These are phyloP conservation scores for Cephonodes hylas DNA, from an alignment of 2,888 invertebrate species.

Conservation along the genomic window DNA sequence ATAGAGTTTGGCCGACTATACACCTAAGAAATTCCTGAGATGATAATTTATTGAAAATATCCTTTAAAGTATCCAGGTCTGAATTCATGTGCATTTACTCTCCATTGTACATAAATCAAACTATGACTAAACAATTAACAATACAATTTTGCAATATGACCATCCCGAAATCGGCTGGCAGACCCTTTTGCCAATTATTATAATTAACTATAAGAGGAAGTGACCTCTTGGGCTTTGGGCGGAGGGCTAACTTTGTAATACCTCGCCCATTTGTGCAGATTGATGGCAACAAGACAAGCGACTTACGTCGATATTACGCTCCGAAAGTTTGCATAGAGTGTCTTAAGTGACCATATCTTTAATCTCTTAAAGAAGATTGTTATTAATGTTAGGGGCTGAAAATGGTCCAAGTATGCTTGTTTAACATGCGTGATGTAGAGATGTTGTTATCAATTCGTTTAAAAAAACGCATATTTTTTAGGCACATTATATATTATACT, in stretches of 20 bases:
- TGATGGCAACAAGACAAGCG: conserved; percentile 73
- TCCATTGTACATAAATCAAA: neutral
- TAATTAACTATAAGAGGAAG: conserved; percentile 78
- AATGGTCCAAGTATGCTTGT: neutral
- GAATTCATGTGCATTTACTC: too few relatives aligned
- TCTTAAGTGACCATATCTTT: neutral
- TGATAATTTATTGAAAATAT: too few relatives aligned
- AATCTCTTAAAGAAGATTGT: neutral
- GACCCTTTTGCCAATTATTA: conserved; percentile 64
- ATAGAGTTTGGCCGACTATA: too few relatives aligned
- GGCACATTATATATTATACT: too few relatives aligned
- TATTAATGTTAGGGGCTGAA: neutral
- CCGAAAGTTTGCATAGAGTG: conserved; percentile 51
- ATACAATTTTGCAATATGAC: conserved; percentile 23
- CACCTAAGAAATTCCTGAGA: too few relatives aligned
- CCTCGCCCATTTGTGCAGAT: conserved; percentile 69
- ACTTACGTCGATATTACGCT: conserved; percentile 66
- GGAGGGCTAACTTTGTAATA: conserved; percentile 65
- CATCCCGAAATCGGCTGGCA: conserved; percentile 16
- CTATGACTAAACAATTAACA: neutral
- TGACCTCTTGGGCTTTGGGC: conserved; percentile 71
- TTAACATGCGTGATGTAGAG: too few relatives aligned
- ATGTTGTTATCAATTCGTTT: too few relatives aligned
- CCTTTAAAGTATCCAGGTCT: too few relatives aligned
- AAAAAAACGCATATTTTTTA: too few relatives aligned